Base-by-base conservation (phyloP, 2,113 vertebrate species). In the Paraplagusia blochii region DNA sequence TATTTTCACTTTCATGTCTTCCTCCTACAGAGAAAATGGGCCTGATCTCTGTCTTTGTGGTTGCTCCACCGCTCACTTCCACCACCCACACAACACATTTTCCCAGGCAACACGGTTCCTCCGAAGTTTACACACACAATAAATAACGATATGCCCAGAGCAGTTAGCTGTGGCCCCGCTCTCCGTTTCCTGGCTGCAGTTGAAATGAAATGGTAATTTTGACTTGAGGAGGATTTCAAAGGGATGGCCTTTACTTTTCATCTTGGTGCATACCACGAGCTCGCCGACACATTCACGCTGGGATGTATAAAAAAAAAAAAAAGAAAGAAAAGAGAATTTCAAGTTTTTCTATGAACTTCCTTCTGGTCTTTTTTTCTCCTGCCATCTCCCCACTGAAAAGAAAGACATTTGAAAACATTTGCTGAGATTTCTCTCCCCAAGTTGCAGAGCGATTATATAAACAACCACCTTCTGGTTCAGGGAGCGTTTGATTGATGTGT, bases 131-230 rank as follows among this genome's bases (percentile, higher is more conserved):
- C 81, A 77, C 81, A 77, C 86, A 92, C 87, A 91, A 83, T 90
- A 91, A 94, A 91, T 88, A 90, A 84, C 89, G 87, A 82, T 83
- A 66, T 87, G 91, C 88, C 88, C 86, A 90, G 85, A 92, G 91
- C 85, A 85, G 77, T 88, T 88, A 85, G 84, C 81, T 81, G 78
- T 78, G 80, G 81, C 83, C 79, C 81, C 72, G 74, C 81, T 81
- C 88, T 88, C 76, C 78, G 82, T 82, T 88, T 86, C 85, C 88
- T 90, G 90, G 88, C 89, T 88, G 84, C 61, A 87, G 85, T 90
- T 91, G 82, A 91, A 90, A 90, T 90, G 82, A 90, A 91, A 91
- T 90, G 89, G 88, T 89, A 88, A 90, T 91, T 91, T 90, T 90
- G 88, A 90, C 88, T 90, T 88, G 86, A 88, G 88, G 88, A 90